These are phyloP conservation scores for Drosophila erecta DNA, from an alignment of 1,140 invertebrate genomes.

Conservation along the genomic window DNA sequence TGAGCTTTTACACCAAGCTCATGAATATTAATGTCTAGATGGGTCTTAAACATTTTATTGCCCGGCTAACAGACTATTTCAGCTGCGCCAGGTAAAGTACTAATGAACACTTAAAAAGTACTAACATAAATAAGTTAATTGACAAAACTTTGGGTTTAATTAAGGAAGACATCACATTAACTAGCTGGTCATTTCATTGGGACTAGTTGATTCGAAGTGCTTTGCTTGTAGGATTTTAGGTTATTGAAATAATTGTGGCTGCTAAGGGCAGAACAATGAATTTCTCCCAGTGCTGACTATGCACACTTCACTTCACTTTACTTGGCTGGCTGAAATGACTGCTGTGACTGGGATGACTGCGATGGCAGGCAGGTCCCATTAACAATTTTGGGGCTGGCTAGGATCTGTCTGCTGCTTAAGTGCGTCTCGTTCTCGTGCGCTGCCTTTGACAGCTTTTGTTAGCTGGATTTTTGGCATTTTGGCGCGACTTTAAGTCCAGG, in stretches of 20 bases:
- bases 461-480: slow-evolving; percentile 48
- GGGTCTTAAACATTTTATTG: slow-evolving; percentile 3
- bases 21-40: slow-evolving; percentile 4
- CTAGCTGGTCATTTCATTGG: too few species aligned
- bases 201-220: too few species aligned
- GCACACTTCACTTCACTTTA: slow-evolving; percentile 62
- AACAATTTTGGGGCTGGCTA: slow-evolving; percentile 70
- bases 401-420: slow-evolving; percentile 69
- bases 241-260: too few species aligned
- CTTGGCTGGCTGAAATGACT: slow-evolving; percentile 21
- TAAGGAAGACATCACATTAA: not conserved
- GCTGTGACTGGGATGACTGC: not conserved
- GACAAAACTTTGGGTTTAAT: not conserved
- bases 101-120: not conserved
- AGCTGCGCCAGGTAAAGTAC: not conserved
- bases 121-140: not conserved
- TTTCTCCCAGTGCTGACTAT: slow-evolving; percentile 35
- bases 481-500: slow-evolving; percentile 54
- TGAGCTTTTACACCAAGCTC: not conserved
- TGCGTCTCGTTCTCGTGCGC: slow-evolving; percentile 39
- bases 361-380: slow-evolving; percentile 59
- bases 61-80: not conserved
- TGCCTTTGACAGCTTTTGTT: slow-evolving; percentile 76
- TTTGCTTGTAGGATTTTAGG: too few species aligned
- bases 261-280: not conserved